Base-by-base conservation (phyloP, 2,888 invertebrate species). In the Andrena fulva region DNA sequence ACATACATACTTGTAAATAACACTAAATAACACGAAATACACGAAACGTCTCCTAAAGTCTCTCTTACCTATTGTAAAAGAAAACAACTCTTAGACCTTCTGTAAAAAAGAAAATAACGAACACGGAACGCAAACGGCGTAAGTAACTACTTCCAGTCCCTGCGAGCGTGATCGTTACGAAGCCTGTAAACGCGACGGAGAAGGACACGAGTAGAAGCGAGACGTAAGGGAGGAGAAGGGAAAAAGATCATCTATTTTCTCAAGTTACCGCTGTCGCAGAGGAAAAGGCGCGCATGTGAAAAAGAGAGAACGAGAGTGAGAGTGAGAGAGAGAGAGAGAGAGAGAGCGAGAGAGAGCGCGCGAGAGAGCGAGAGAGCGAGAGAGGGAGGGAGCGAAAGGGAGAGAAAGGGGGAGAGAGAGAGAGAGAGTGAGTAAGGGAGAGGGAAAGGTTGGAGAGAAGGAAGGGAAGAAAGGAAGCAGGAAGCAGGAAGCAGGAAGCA, bases 1-100 rank as follows among this genome's bases (percentile, higher is more conserved):
- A 91, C 84, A 89, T 89, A 89, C 81, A 89, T 87, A 91, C 89
- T 91, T 93, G 92, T 93, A 93, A 93, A 93, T 93, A 93, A 91
- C 91, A 92, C 91, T 86, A 89, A 85, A 84, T 82, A 77, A 89
- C 87, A 89, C 83, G 69, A 78, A 86, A 71, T 74, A 83, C 85
- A 82, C 82, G 80, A 64, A 71, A 84, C 81, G 77, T 86, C 87
- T 86, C 86, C 83, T 75, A 77, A 87, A 80, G 74, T 82, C 82
- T 80, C 81, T 82, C 84, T 85, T 82, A 87, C 78, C 86, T 84
- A 80, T 70, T 84, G 66, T 60, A 82, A 63, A 64, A 35, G 54
- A 10, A 42, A 42, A n/a, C 69, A 77, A 64, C 74, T 84, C 72
- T 79, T 84, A 82, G 86, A 80, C 82, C 81, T 79, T 82, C 85